Evolutionary conservation across 2,797 vertebrate genomes (phyloP), one percentile per base, ranked within the genome.

Genomic region (Iguana delicatissima): DNA sequence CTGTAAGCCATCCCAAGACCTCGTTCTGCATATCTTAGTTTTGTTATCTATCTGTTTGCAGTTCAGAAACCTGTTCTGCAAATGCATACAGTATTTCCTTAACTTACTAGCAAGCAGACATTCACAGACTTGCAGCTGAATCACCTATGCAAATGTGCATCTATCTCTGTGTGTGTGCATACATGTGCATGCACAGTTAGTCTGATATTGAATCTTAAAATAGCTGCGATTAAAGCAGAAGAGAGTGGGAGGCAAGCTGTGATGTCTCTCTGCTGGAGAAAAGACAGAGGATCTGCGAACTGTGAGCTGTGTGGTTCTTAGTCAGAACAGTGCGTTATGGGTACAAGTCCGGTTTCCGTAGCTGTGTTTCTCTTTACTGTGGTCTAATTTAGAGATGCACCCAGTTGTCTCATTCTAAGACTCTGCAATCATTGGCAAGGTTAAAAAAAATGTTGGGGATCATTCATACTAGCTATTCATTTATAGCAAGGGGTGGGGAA

Each of bases 321-420:
- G 81, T 16, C 73, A 46, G 29, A 86, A 55, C 0, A 0, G 73
- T 72, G 87, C n/a, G 18, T 76, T 88, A 12, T 64, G 82, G 32
- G 69, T 35, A 0, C 3, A 18, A 42, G 62, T 38, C 89, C 88
- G 72, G 72, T 42, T 52, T 57, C 69, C 22, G 2, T 2, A 2
- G 2, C 16, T 0, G 0, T 32, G 5, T 67, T 42, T 87, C 22
- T 91, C 50, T 87, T 18, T 80, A 0, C 16, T 24, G 62, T 69
- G 42, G 46, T 42, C 14, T 32, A 32, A 10, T 42, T 13, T 6
- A 42, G 14, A 87, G 13, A 42, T 16, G 26, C 13, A 2, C n/a
- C 29, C 29, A 22, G 8, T 64, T n/a, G 22, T 79, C 5, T 46
- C 42, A 50, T 87, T 87, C 5, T 46, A 3, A 38, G 13, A 26